phyloP scores from a whole-genome alignment of 2,888 invertebrate genomes.

The Lycia hirtaria region DNA sequence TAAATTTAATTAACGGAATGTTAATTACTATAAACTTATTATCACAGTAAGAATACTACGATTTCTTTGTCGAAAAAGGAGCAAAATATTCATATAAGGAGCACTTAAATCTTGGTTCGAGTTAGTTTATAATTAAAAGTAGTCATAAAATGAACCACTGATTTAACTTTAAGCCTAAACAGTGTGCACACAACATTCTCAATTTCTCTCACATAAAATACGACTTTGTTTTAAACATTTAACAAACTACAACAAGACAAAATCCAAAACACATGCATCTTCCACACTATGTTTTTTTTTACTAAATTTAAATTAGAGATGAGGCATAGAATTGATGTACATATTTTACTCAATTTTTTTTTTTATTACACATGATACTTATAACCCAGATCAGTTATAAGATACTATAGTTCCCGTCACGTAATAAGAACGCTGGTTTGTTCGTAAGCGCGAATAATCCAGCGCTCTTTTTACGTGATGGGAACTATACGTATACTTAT shows the following conservation, averaged over 20 bases:
- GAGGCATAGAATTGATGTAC: neutral
- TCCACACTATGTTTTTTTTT: neutral
- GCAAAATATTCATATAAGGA: constrained; percentile 18
- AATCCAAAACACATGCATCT: neutral
- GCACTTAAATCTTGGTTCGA: constrained; percentile 4
- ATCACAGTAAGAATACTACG: constrained; percentile 8
- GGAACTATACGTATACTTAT: too few species aligned
- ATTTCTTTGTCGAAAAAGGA: constrained; percentile 16
- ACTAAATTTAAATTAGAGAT: neutral
- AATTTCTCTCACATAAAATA: neutral
- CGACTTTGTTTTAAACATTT: neutral
- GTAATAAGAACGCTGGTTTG: too few species aligned
- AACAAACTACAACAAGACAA: neutral
- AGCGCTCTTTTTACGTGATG: too few species aligned
- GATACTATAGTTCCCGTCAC: too few species aligned
- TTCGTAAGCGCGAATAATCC: too few species aligned
- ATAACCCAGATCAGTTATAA: too few species aligned
- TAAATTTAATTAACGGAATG: neutral
- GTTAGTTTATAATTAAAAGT: neutral
- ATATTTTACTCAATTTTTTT: too few species aligned
- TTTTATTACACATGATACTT: too few species aligned
- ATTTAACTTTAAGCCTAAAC: neutral
- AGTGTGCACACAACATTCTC: neutral
- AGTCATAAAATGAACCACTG: neutral
- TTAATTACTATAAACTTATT: neutral